Evolutionary conservation across 2,888 invertebrate species (phyloP).

Genomic region (Leptogaster cylindrica): DNA sequence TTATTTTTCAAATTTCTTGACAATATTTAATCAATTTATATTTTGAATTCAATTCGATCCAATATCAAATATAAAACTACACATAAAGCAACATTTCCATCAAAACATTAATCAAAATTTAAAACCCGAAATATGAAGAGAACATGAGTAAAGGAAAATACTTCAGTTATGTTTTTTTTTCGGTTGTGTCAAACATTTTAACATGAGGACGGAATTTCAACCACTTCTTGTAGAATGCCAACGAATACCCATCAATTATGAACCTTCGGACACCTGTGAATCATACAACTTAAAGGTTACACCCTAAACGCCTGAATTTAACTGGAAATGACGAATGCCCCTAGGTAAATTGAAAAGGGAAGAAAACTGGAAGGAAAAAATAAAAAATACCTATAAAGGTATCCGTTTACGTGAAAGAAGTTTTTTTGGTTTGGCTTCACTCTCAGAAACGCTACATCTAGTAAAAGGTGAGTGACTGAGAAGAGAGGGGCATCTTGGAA

Average conservation of each 20-base stretch:
- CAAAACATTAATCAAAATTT: no score
- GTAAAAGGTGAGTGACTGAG: slow-evolving; percentile 16
- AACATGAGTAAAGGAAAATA: no score
- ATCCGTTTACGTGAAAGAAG: slow-evolving; percentile 3
- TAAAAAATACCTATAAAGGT: neutral
- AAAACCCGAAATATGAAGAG: no score
- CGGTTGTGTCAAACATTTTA: no score
- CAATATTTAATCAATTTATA: no score
- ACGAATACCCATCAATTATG: neutral
- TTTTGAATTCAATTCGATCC: no score
- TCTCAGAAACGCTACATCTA: neutral
- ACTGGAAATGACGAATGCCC: slow-evolving; percentile 6
- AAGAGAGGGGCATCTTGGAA: slow-evolving; percentile 5
- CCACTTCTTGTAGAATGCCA: no score
- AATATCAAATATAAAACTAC: no score
- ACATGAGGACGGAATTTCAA: no score
- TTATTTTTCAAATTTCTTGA: no score
- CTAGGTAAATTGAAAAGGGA: slow-evolving; percentile 6
- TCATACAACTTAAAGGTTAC: neutral
- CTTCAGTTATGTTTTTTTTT: no score
- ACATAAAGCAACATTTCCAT: no score
- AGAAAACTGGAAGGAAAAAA: neutral
- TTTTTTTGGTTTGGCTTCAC: neutral
- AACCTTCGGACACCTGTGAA: neutral
- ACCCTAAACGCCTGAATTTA: slow-evolving; percentile 14